Base-by-base conservation (phyloP, 2,888 invertebrate species). In the Capitulum mitella region DNA sequence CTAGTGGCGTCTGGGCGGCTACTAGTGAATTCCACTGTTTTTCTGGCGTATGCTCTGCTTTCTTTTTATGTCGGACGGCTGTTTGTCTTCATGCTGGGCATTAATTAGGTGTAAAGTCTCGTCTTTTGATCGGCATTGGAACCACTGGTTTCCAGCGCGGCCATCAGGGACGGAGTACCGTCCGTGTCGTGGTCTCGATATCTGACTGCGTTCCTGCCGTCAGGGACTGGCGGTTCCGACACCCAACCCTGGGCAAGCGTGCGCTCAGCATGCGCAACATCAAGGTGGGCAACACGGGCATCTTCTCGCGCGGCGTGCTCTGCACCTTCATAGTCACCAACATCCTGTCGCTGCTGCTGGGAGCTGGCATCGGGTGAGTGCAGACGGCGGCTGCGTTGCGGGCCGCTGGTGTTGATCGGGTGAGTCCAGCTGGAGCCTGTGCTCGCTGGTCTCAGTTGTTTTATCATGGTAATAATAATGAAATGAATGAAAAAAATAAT, bases 301-400 rank as follows among this genome's bases (percentile, higher is more conserved):
- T 95, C 83, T 95, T 95, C 87, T 93, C 93, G 78, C 92, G 93
- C 85, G 94, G 95, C 87, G 93, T 97, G 78, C 87, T 97, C 77
- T 94, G 95, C 84, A 94, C 96, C 76, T 90, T 97, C 82, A 90
- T 97, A 83, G 89, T 97, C 84, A 94, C 95, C 82, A 97, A 97
- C 88, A 89, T 97, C 82, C 89, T 97, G 79, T 96, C 96, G 12
- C 88, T 97, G 81, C 87, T 97, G 82, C 88, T 97, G 81, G 97
- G 97, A 82, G 93, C 96, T 81, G 96, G 97, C 80, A 90, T 97
- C 83, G 97, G 97, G 94, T 95, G 86, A 88, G 88, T 37, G 51
- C 46, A 46, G 14, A 14, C 10, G 14, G 46, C 16, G 48, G 8
- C 54, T 54, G 51, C 12, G 51, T 19, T 54, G 26, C 26, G 8